phyloP scores from a whole-genome alignment of 2,113 vertebrate genomes.

The Pollachius pollachius region DNA sequence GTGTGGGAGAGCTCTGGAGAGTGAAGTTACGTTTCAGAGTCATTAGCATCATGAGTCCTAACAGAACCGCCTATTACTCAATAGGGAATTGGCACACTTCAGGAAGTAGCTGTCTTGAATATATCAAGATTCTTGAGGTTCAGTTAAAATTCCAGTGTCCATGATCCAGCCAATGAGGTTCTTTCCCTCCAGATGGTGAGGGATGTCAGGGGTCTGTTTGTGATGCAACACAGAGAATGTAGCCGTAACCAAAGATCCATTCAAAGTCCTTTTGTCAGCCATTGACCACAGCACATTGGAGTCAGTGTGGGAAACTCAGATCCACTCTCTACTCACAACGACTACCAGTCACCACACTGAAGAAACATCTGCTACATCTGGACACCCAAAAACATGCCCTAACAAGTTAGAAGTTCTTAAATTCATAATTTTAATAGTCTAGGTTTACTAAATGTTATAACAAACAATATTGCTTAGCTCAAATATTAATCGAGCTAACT shows the following conservation, averaged over 20 bases:
- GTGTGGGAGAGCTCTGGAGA: slow-evolving; percentile 35
- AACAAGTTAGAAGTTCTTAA: neutral
- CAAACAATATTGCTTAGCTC: too few relatives aligned
- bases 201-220: slow-evolving; percentile 31
- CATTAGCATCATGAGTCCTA: slow-evolving; percentile 16
- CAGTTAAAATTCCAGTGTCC: neutral
- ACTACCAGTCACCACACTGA: slow-evolving; percentile 4
- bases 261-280: slow-evolving; percentile 45
- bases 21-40: slow-evolving; percentile 23
- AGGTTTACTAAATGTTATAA: too few relatives aligned
- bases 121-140: neutral
- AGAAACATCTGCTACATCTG: slow-evolving; percentile 30
- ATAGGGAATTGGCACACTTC: slow-evolving; percentile 21
- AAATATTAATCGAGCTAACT: too few relatives aligned
- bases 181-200: slow-evolving; percentile 55
- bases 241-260: slow-evolving; percentile 38
- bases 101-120: neutral
- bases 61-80: slow-evolving; percentile 11
- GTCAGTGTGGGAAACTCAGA: slow-evolving; percentile 48
- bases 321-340: slow-evolving; percentile 37
- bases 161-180: slow-evolving; percentile 10
- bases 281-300: slow-evolving; percentile 37
- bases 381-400: slow-evolving; percentile 2
- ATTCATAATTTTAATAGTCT: neutral
- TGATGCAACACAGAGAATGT: slow-evolving; percentile 24